phyloP scores from a whole-genome alignment of 2,113 vertebrate genomes.

The Lepidothrix coronata region DNA sequence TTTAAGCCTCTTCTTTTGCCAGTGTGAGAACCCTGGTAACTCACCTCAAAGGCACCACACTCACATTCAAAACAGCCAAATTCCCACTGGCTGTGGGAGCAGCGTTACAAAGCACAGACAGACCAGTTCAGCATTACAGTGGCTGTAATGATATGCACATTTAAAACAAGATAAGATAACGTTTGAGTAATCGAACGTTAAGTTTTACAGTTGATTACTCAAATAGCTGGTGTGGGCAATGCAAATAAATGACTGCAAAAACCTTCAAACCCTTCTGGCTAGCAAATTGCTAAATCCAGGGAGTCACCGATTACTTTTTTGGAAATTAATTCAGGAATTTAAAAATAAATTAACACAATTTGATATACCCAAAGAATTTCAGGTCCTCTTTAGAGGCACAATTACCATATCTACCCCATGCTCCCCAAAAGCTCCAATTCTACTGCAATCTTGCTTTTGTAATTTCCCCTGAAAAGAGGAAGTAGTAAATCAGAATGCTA shows the following conservation, averaged over 20 bases:
- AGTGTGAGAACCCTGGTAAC: background rate
- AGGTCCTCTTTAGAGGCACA: background rate
- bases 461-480: slow-evolving; percentile 2
- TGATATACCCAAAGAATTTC: background rate
- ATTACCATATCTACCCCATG: background rate
- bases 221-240: background rate
- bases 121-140: background rate
- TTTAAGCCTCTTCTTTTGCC: background rate
- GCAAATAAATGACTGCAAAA: background rate
- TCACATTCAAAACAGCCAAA: background rate
- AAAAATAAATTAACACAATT: background rate
- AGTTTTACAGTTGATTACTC: background rate
- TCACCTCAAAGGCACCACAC: background rate
- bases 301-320: background rate
- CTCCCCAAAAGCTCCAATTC: background rate
- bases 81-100: background rate
- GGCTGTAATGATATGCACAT: background rate
- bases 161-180: background rate
- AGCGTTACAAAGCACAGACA: background rate
- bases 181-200: too few species aligned
- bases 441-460: background rate
- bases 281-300: background rate
- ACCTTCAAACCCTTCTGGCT: background rate
- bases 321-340: background rate
- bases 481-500: background rate